Evolutionary conservation across 2,888 invertebrate genomes (phyloP).

Genomic region (Mesorhabditis spiculigera): DNA sequence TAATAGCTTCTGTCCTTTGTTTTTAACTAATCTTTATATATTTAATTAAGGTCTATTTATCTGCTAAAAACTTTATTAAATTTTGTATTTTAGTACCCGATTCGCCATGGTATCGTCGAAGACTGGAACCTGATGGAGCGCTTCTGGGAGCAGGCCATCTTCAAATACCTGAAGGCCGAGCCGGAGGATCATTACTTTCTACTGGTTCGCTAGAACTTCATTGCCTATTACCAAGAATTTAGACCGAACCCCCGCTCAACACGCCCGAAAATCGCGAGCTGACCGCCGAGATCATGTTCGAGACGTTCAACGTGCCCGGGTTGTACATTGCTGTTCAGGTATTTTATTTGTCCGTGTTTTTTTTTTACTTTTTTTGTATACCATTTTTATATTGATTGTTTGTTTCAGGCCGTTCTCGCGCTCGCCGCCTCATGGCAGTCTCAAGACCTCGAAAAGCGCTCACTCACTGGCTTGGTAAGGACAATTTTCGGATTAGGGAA

Average conservation of each 20-base stretch:
- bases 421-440: conserved; percentile 97
- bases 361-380: no score
- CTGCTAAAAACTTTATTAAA: neutral
- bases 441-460: conserved; percentile 80
- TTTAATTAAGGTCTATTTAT: neutral
- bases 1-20: neutral
- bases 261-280: conserved; percentile 90
- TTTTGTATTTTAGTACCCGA: conserved; percentile 77
- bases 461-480: conserved; percentile 75
- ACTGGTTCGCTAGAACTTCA: conserved; percentile 63
- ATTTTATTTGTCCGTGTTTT: conserved; percentile 14
- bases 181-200: conserved; percentile 99
- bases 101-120: conserved; percentile 95
- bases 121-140: conserved; percentile 99
- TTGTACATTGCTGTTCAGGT: conserved; percentile 94
- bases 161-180: conserved; percentile 94
- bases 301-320: conserved; percentile 98
- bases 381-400: no score
- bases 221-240: conserved; percentile 22
- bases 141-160: conserved; percentile 96
- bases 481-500: neutral
- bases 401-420: conserved; percentile 89
- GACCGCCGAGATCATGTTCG: conserved; percentile 94
- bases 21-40: no score
- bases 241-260: conserved; percentile 94